phyloP scores from a whole-genome alignment of 1,140 invertebrate species.

The Grapholita molesta region DNA sequence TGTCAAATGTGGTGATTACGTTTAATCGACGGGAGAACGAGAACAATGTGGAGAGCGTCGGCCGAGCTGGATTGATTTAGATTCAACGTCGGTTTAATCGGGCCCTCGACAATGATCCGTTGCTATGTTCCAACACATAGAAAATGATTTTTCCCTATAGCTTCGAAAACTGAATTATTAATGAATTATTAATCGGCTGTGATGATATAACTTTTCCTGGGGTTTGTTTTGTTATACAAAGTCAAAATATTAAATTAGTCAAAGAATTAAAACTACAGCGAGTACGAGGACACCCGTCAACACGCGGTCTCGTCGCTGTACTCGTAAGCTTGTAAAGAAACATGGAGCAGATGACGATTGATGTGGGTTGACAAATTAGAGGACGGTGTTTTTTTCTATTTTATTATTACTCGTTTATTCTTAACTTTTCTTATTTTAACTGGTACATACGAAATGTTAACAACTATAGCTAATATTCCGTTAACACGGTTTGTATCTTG shows the following conservation, averaged over 20 bases:
- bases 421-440: too few species aligned
- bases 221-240: not conserved
- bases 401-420: not conserved
- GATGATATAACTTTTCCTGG: too few species aligned
- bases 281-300: not conserved
- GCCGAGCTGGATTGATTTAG: conserved; percentile 53
- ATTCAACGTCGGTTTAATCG: conserved; percentile 51
- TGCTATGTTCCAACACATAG: not conserved
- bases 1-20: conserved; percentile 56
- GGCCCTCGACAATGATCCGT: conserved; percentile 57
- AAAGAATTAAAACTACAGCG: not conserved
- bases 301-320: not conserved
- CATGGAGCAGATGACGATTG: not conserved
- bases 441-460: too few species aligned
- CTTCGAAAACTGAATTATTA: too few species aligned
- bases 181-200: too few species aligned
- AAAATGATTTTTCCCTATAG: not conserved
- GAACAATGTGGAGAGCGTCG: conserved; percentile 53
- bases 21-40: conserved; percentile 48
- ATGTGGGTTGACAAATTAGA: not conserved
- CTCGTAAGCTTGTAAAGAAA: too few species aligned
- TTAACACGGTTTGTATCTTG: too few species aligned
- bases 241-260: not conserved
- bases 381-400: not conserved
- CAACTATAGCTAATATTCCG: too few species aligned